Evolutionary conservation across 2,797 vertebrate genomes (phyloP).

Genomic region (Spinibarbus caldwelli): DNA sequence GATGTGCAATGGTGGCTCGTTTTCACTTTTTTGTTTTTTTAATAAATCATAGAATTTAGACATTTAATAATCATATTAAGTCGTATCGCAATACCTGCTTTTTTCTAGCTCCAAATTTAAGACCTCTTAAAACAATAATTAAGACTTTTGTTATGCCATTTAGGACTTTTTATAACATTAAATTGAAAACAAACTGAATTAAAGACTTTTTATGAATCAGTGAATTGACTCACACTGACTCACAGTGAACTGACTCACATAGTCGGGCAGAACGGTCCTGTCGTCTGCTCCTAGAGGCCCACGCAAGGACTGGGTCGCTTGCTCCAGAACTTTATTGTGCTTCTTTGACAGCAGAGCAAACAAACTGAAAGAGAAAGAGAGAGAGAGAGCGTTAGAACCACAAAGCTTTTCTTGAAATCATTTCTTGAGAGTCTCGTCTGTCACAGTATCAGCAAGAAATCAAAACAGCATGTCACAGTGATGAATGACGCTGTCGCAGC

Average conservation of each 20-base stretch:
- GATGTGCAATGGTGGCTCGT: neutral
- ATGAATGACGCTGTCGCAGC: neutral
- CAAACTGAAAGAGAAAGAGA: conserved; percentile 79
- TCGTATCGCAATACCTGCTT: no score
- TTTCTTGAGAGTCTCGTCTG: neutral
- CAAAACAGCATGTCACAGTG: neutral
- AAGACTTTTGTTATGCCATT: neutral
- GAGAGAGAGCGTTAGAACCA: conserved; percentile 52
- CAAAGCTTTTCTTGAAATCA: conserved; percentile 9
- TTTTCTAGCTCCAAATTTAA: neutral
- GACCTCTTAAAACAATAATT: neutral
- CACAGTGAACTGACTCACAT: conserved; percentile 83
- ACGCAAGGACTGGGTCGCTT: conserved; percentile 94
- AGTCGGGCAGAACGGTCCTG: conserved; percentile 87
- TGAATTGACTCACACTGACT: neutral
- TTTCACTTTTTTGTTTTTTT: neutral
- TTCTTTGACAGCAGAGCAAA: conserved; percentile 98
- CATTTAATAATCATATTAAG: no score
- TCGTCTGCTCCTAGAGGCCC: conserved; percentile 82
- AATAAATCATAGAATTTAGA: neutral
- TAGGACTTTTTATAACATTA: neutral
- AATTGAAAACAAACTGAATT: neutral
- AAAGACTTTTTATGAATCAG: neutral
- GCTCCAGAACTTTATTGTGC: conserved; percentile 98
- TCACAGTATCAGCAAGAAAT: neutral